Percentiles rank a stretch among this genome's conserved stretches.
Evolutionary conservation across 1,140 invertebrate genomes (phyloP).

Genomic region (Aphis craccivora): DNA sequence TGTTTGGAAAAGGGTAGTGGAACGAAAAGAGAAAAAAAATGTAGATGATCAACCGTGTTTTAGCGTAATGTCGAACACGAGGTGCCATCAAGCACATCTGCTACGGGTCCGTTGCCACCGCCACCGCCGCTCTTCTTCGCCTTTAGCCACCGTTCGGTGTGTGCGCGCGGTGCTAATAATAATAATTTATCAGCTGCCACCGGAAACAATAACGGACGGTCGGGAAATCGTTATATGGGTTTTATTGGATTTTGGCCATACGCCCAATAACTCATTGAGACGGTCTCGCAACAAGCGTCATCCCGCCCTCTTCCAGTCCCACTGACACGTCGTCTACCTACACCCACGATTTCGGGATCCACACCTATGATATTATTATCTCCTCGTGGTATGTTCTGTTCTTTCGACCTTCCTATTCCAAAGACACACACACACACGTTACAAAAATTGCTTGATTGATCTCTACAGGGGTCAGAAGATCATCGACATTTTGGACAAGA

Average conservation of each 20-base stretch:
- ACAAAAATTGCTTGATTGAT: not conserved
- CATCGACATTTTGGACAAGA: not conserved
- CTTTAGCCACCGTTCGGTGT: not conserved
- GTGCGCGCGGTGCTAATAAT: conserved; percentile 31
- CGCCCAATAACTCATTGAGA: conserved; percentile 54
- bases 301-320: not conserved
- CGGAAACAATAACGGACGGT: conserved; percentile 56
- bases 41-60: conserved; percentile 56
- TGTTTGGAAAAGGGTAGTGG: not conserved
- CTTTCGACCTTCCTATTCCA: not conserved
- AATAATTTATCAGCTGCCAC: conserved; percentile 58
- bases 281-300: conserved; percentile 44
- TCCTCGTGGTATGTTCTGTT: not conserved
- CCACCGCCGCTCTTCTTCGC: not conserved
- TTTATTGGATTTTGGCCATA: conserved; percentile 53
- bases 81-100: conserved; percentile 55
- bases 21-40: conserved; percentile 9
- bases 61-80: conserved; percentile 50
- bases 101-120: not conserved
- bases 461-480: not conserved
- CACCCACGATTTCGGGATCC: not conserved
- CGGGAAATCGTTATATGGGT: conserved; percentile 48
- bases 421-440: not conserved
- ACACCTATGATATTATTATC: not conserved
- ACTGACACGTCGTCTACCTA: too few species aligned